These are phyloP conservation scores for Loripinus fragilis DNA, from an alignment of 2,888 invertebrate genomes.

Conservation along the genomic window DNA sequence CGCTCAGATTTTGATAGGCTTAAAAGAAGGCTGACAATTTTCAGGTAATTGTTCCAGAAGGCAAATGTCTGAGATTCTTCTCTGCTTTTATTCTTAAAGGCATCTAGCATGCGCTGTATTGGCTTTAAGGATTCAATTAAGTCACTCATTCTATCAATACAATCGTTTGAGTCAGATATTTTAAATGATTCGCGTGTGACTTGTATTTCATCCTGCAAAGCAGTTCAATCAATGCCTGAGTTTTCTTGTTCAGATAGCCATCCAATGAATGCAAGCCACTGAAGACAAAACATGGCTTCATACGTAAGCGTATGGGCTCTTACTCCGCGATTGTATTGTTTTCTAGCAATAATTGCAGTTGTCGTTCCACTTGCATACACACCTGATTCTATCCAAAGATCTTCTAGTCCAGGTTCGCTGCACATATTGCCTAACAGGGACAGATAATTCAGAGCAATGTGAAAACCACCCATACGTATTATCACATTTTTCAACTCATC, in stretches of 20 bases:
- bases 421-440: no score
- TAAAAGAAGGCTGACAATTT: background rate
- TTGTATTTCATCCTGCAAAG: no score
- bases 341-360: background rate
- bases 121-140: background rate
- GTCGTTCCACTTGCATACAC: background rate
- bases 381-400: conserved; percentile 1
- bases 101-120: background rate
- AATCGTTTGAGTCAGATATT: background rate
- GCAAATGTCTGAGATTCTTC: background rate
- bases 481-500: no score
- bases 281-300: background rate
- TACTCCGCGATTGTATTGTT: conserved; percentile 5
- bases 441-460: no score
- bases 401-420: no score
- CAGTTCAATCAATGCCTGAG: no score
- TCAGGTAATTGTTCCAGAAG: no score
- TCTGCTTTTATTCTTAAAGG: background rate
- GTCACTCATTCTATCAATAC: background rate
- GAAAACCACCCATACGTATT: no score
- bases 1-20: background rate
- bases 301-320: background rate
- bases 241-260: background rate
- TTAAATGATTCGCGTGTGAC: background rate
- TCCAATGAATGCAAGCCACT: background rate